Evolutionary conservation across 2,888 invertebrate species (phyloP).

Genomic region (Torymus auratus): DNA sequence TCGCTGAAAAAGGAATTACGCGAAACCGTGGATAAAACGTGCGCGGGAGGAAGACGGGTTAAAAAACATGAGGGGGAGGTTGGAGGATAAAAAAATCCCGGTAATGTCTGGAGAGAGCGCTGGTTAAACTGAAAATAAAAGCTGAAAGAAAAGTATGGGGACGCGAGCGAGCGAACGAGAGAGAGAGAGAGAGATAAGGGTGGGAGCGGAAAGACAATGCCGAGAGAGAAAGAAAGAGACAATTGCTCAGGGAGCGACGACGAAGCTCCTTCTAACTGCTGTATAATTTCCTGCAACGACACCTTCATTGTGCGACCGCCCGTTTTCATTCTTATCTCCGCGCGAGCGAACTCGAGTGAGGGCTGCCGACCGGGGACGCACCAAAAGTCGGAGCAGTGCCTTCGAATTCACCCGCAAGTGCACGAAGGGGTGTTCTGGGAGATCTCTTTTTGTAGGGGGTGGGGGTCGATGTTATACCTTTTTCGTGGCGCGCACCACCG

Average conservation of each 20-base stretch:
- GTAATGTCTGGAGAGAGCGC: slow-evolving; percentile 29
- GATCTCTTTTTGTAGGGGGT: not conserved
- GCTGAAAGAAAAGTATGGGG: slow-evolving; percentile 30
- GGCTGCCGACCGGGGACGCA: not conserved
- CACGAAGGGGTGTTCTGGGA: not conserved
- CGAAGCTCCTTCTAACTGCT: slow-evolving; percentile 74
- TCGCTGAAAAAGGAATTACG: slow-evolving; percentile 37
- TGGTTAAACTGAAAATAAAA: slow-evolving; percentile 56
- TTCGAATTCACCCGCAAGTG: slow-evolving; percentile 52
- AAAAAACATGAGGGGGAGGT: slow-evolving; percentile 32
- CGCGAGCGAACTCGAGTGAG: slow-evolving; percentile 45
- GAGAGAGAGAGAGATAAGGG: slow-evolving; percentile 42
- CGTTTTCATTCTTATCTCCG: slow-evolving; percentile 74
- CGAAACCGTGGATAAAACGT: slow-evolving; percentile 10
- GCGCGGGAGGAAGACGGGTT: slow-evolving; percentile 8
- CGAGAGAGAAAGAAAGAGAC: slow-evolving; percentile 68
- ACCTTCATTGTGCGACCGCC: slow-evolving; percentile 75
- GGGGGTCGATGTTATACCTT: not conserved
- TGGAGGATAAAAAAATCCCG: slow-evolving; percentile 15
- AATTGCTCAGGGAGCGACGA: slow-evolving; percentile 72
- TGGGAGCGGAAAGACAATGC: slow-evolving; percentile 68
- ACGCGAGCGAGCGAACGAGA: slow-evolving; percentile 30
- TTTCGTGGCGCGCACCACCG: not conserved
- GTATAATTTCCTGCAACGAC: slow-evolving; percentile 78
- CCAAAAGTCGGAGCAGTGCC: slow-evolving; percentile 20